These are phyloP conservation scores for Agrypnus murinus DNA, from an alignment of 2,888 invertebrate genomes.

Conservation along the genomic window DNA sequence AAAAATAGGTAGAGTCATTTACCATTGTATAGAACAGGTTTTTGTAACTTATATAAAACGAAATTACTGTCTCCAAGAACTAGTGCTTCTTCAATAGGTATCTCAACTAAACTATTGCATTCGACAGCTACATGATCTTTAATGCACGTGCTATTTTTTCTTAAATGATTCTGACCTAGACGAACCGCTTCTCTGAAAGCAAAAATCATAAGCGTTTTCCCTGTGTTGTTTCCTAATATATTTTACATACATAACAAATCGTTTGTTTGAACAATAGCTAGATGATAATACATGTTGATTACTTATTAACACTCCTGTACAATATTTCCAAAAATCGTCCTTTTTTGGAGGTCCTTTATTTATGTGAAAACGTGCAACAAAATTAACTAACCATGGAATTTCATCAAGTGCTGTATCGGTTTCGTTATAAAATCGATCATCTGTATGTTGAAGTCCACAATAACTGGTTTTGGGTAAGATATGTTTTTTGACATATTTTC, in stretches of 20 bases:
- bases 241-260: not conserved
- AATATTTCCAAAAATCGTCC: not conserved
- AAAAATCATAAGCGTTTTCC: no score
- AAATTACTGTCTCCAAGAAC: not conserved
- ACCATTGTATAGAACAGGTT: not conserved
- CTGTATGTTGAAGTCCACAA: not conserved
- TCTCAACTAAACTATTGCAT: not conserved
- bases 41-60: not conserved
- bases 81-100: not conserved
- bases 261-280: not conserved
- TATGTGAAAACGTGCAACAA: not conserved
- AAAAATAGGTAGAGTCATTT: not conserved
- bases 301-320: not conserved
- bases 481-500: not conserved
- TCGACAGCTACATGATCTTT: no score
- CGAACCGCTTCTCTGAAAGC: not conserved
- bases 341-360: conserved; percentile 2
- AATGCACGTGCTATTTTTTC: no score
- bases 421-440: not conserved
- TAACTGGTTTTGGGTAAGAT: not conserved
- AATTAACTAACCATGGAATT: not conserved
- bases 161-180: not conserved
- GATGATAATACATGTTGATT: conserved; percentile 6
- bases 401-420: not conserved
- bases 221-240: no score